Evolutionary conservation across 2,113 vertebrate species (phyloP), one percentile per base, ranked within the genome.

Genomic region (Baryphthengus martii): DNA sequence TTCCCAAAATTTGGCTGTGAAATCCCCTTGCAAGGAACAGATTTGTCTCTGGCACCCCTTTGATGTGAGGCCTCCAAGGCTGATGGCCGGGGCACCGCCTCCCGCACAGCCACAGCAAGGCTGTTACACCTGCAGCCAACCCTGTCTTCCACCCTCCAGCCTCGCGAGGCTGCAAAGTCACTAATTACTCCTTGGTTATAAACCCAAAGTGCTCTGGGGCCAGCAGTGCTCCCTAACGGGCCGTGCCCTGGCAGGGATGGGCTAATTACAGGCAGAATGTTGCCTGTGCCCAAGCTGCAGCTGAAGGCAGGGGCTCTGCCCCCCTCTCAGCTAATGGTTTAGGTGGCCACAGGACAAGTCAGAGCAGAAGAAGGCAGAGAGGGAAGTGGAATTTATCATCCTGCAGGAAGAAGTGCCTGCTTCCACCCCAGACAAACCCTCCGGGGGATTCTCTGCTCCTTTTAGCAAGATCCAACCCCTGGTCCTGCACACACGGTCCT

Each of bases 161-260:
- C 65, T 53, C 4, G 0, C 0, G 1, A 59, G 13, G 28, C 50
- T 66, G 39, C 40, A 6, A 18, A 91, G 53, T 35, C 61, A 7
- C 40, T 86, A 40, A 70, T 55, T 91, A 33, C 16, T 56, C 50
- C 63, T 52, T 7, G 56, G 9, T 59, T n/a, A 55, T 0, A 1
- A 79, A 2, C 8, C 2, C 61, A 28, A 3, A 55, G 70, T 7
- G 16, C 55, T 35, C 66, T 33, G 28, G 55, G 77, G 15, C 58
- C 10, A 1, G 44, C 12, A 3, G 42, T 23, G 37, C 58, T 68
- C 65, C 47, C 58, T 18, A n/a, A n/a, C 1, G 2, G 49, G 55
- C 29, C 21, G 24, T 19, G 3, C 1, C 1, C 15, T 0, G 0
- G 20, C 24, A 15, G 62, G 37, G 63, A 33, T 1, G 0, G 33